A percentile compares a stretch with the other conserved stretches of the same genome.
Evolutionary conservation across 35 echinoderm and acorn worm species (phyloP).

Genomic region (Chiridota heheva): DNA sequence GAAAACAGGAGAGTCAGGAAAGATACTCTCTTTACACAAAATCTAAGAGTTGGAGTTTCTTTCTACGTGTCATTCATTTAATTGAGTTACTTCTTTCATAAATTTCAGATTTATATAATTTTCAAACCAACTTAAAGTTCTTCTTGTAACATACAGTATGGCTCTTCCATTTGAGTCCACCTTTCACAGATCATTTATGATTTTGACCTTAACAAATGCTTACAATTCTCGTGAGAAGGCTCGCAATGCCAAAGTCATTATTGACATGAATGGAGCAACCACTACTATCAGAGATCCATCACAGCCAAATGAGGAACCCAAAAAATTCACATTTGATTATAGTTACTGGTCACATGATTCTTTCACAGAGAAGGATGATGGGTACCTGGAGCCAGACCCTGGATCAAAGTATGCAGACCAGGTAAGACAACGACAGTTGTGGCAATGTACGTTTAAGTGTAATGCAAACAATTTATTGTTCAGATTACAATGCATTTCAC

Average conservation of each 20-base stretch:
- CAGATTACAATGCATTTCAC: too few relatives aligned
- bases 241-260: slow-evolving; percentile 85
- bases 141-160: not conserved
- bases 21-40: too few relatives aligned
- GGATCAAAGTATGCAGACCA: slow-evolving; percentile 80
- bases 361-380: slow-evolving; percentile 58
- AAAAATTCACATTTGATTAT: slow-evolving; percentile 94
- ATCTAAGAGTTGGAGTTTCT: not conserved
- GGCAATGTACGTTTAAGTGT: too few relatives aligned
- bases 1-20: too few relatives aligned
- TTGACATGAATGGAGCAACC: slow-evolving; percentile 78
- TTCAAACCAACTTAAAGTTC: not conserved
- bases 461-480: too few relatives aligned
- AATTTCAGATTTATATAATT: not conserved
- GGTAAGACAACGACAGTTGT: too few relatives aligned
- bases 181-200: not conserved
- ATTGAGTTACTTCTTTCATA: not conserved
- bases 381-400: slow-evolving; percentile 45
- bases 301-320: slow-evolving; percentile 74
- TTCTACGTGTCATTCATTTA: not conserved
- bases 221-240: slow-evolving; percentile 95
- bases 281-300: slow-evolving; percentile 82
- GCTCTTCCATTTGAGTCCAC: not conserved
- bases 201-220: slow-evolving; percentile 57
- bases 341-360: slow-evolving; percentile 99